These are phyloP conservation scores for Rhodinocichla rosea DNA, from an alignment of 2,113 vertebrate genomes.

Conservation along the genomic window DNA sequence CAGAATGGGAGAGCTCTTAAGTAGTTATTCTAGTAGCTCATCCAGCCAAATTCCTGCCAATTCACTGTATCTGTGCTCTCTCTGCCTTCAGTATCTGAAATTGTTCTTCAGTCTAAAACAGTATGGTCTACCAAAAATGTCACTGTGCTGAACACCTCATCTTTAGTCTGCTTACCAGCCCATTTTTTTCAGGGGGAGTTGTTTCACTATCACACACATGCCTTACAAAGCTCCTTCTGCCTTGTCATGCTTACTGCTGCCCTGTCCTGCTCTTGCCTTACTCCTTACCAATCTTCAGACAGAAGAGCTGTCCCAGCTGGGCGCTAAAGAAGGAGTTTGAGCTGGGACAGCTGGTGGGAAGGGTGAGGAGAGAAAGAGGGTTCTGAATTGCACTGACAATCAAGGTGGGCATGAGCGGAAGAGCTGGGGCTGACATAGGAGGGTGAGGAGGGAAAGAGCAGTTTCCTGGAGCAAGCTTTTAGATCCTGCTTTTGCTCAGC, in stretches of 20 bases:
- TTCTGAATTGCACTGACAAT: not conserved
- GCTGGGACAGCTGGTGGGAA: not conserved
- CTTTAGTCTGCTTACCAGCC: not conserved
- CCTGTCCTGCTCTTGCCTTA: not conserved
- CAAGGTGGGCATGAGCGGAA: not conserved
- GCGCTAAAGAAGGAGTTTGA: not conserved
- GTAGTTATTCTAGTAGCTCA: not conserved
- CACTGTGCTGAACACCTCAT: not conserved
- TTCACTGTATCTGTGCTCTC: not conserved
- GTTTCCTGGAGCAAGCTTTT: not conserved
- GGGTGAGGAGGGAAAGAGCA: not conserved
- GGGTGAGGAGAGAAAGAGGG: not conserved
- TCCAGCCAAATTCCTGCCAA: not conserved
- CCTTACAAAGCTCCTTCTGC: not conserved
- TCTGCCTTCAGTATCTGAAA: not conserved
- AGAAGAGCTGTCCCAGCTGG: not conserved
- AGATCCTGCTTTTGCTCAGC: not conserved
- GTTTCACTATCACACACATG: not conserved
- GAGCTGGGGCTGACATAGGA: rapidly evolving
- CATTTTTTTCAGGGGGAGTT: not conserved
- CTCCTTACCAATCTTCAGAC: not conserved
- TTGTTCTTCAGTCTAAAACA: not conserved
- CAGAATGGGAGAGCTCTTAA: not conserved
- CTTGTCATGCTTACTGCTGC: not conserved
- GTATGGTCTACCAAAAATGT: not conserved